These are phyloP conservation scores for Ailurus styani DNA, from an alignment of 2,113 vertebrate genomes.

Conservation along the genomic window DNA sequence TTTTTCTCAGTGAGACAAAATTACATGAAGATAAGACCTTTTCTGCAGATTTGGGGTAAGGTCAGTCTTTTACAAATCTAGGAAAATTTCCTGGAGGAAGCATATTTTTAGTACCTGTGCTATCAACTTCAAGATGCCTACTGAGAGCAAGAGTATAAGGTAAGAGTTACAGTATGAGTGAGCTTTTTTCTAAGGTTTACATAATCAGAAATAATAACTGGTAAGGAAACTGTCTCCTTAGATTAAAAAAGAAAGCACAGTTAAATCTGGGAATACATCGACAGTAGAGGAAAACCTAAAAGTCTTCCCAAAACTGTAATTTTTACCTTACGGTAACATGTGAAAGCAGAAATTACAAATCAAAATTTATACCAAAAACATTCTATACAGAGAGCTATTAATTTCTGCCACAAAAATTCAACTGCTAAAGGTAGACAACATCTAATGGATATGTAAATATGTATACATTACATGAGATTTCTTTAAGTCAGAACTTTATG, in stretches of 20 bases:
- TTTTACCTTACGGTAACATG: background rate
- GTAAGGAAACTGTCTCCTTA: background rate
- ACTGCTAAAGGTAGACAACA: background rate
- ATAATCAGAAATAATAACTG: background rate
- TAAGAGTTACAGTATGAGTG: background rate
- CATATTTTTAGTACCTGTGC: background rate
- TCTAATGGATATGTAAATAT: background rate
- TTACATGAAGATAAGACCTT: background rate
- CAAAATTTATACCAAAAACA: background rate
- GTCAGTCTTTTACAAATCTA: background rate
- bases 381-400: background rate
- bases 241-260: background rate
- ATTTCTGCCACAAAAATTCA: background rate
- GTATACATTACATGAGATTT: too few species aligned
- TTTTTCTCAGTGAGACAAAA: background rate
- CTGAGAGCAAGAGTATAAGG: background rate
- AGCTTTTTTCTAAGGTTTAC: background rate
- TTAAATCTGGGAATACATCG: background rate
- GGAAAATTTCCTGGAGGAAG: background rate
- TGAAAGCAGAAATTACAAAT: background rate
- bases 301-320: background rate
- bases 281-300: background rate
- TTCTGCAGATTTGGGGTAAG: background rate
- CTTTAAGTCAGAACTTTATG: background rate
- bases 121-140: background rate